Percentiles rank a stretch among this genome's conserved stretches.
These are phyloP conservation scores for Eudasyphora cyanicolor DNA, from an alignment of 2,888 invertebrate species.

Conservation along the genomic window DNA sequence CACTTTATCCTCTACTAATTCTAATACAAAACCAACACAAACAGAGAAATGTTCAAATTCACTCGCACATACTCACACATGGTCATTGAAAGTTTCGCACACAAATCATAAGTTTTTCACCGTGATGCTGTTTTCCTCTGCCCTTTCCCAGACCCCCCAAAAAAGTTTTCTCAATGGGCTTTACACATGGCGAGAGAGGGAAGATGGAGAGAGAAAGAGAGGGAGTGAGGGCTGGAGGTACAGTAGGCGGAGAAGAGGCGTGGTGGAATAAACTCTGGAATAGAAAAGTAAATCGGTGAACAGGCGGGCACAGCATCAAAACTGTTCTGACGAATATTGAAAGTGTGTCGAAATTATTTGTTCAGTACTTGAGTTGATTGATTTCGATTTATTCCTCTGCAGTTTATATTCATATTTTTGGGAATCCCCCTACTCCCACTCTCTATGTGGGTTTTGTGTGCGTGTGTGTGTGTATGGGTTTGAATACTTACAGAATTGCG, in stretches of 20 bases:
- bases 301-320: conserved; percentile 2
- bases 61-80: background rate
- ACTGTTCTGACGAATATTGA: conserved; percentile 15
- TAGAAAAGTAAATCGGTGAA: conserved; percentile 17
- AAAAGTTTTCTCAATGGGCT: conserved; percentile 31
- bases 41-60: background rate
- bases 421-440: too few relatives aligned
- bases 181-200: background rate
- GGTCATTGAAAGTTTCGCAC: background rate
- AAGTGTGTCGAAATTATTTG: conserved; percentile 61
- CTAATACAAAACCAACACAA: conserved; percentile 39
- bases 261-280: background rate
- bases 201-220: background rate
- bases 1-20: conserved; percentile 40
- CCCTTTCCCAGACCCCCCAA: conserved; percentile 27
- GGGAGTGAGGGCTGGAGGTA: too few relatives aligned
- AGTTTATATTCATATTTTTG: conserved; percentile 41
- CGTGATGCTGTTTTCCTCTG: too few relatives aligned
- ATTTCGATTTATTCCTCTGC: conserved; percentile 56
- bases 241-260: background rate
- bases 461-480: background rate
- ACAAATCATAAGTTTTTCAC: conserved; percentile 22
- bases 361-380: conserved; percentile 61
- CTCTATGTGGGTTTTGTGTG: too few relatives aligned
- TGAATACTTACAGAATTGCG: background rate